phyloP scores from a whole-genome alignment of 2,113 vertebrate genomes.

The Malurus melanocephalus region DNA sequence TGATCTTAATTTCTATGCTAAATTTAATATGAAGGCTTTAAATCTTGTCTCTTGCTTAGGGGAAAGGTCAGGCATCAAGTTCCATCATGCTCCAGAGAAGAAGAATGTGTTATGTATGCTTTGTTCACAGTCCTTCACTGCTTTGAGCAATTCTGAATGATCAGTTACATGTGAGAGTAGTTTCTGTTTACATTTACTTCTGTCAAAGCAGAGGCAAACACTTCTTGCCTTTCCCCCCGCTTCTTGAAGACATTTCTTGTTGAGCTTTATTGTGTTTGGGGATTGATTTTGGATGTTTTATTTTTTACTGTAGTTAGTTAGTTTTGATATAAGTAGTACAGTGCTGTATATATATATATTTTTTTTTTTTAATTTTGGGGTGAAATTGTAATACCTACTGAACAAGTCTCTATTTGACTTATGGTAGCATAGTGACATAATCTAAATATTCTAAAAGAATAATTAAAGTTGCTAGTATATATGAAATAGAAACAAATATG shows the following conservation, averaged over 20 bases:
- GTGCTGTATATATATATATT: too few species aligned
- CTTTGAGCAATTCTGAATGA: neutral
- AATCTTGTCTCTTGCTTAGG: neutral
- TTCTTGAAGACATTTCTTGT: neutral
- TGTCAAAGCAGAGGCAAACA: neutral
- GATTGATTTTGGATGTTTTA: neutral
- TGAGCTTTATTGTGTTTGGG: neutral
- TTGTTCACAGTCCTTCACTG: neutral
- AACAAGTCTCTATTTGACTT: neutral
- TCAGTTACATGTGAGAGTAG: neutral
- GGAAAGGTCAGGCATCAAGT: neutral
- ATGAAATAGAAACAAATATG: neutral
- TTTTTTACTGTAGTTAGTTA: neutral
- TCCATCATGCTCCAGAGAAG: neutral
- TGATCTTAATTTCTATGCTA: neutral
- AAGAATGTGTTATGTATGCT: neutral
- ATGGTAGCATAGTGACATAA: neutral
- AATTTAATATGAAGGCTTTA: neutral
- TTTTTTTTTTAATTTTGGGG: neutral
- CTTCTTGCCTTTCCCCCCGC: accelerated
- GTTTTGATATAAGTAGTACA: neutral
- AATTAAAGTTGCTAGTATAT: neutral
- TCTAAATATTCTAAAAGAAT: neutral
- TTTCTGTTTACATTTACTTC: neutral
- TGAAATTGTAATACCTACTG: neutral